A percentile compares a stretch with the other conserved stretches of the same genome.
phyloP scores from a whole-genome alignment of 2,888 invertebrate genomes.

The Aphodius granarius region DNA sequence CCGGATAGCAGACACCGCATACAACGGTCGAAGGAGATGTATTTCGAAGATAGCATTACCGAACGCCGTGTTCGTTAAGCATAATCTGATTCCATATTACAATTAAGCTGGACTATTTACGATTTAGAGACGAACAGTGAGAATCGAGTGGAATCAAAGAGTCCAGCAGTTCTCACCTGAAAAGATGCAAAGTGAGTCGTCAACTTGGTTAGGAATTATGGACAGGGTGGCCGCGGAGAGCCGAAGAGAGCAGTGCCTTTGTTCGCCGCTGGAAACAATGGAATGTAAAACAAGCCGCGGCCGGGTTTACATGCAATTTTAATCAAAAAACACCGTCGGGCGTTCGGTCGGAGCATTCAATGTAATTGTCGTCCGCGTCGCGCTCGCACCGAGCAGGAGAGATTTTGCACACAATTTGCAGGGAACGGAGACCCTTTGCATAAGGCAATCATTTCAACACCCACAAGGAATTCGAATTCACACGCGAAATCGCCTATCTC shows the following conservation, averaged over 20 bases:
- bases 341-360: slow-evolving; percentile 46
- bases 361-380: slow-evolving; percentile 48
- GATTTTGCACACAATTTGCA: slow-evolving; percentile 55
- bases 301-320: slow-evolving; percentile 56
- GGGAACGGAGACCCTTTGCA: slow-evolving; percentile 41
- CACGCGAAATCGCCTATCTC: background rate
- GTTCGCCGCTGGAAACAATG: slow-evolving; percentile 53
- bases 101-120: slow-evolving; percentile 1
- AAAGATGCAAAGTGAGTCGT: slow-evolving; percentile 27
- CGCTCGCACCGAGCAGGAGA: slow-evolving; percentile 40
- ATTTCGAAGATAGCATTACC: slow-evolving; percentile 11
- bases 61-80: slow-evolving; percentile 12
- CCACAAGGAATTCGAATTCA: slow-evolving; percentile 37
- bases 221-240: slow-evolving; percentile 42
- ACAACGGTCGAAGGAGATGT: slow-evolving; percentile 5
- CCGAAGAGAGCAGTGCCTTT: slow-evolving; percentile 51
- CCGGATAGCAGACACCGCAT: slow-evolving; percentile 8
- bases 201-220: slow-evolving; percentile 26
- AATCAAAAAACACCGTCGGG: slow-evolving; percentile 46
- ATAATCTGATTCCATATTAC: slow-evolving; percentile 12
- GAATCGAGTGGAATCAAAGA: background rate
- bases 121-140: background rate
- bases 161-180: slow-evolving; percentile 8
- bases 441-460: slow-evolving; percentile 46
- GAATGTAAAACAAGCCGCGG: slow-evolving; percentile 55